Evolutionary conservation across 2,888 invertebrate species (phyloP).

Genomic region (Brenthis ino): DNA sequence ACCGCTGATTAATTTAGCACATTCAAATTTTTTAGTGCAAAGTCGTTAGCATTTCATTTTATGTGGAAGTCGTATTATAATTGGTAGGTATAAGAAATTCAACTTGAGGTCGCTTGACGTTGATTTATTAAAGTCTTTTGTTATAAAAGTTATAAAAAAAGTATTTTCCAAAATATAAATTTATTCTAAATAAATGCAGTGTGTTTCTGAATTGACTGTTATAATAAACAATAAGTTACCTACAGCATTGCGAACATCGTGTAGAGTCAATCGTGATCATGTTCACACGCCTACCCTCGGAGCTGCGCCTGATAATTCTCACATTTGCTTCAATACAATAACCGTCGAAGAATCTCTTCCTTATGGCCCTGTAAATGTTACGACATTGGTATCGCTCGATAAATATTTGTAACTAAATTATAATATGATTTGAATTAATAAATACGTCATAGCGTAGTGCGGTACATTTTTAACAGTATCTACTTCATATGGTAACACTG

Average conservation of each 20-base stretch:
- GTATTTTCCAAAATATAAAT: neutral
- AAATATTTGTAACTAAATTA: neutral
- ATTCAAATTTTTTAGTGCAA: constrained; percentile 45
- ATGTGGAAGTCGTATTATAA: constrained; percentile 36
- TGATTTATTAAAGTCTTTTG: constrained; percentile 43
- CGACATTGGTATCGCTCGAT: neutral
- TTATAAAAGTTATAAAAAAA: constrained; percentile 22
- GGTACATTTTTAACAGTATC: too few species aligned
- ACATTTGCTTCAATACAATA: constrained; percentile 45
- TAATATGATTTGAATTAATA: too few species aligned
- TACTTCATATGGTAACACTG: too few species aligned
- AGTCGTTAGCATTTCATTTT: constrained; percentile 45
- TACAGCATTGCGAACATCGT: constrained; percentile 23
- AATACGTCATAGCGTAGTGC: too few species aligned
- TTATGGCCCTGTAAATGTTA: constrained; percentile 44
- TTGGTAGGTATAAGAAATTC: constrained; percentile 36
- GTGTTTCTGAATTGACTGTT: neutral
- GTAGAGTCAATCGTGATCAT: constrained; percentile 53
- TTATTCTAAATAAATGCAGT: neutral
- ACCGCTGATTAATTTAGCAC: constrained; percentile 54
- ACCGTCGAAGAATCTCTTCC: constrained; percentile 50
- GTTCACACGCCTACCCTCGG: constrained; percentile 55
- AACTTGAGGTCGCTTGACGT: constrained; percentile 36
- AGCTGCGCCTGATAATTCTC: constrained; percentile 36
- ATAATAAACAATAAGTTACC: constrained; percentile 21